Conservation (phyloP, 2,113 vertebrate species). For the Cottus gobio region DNA sequence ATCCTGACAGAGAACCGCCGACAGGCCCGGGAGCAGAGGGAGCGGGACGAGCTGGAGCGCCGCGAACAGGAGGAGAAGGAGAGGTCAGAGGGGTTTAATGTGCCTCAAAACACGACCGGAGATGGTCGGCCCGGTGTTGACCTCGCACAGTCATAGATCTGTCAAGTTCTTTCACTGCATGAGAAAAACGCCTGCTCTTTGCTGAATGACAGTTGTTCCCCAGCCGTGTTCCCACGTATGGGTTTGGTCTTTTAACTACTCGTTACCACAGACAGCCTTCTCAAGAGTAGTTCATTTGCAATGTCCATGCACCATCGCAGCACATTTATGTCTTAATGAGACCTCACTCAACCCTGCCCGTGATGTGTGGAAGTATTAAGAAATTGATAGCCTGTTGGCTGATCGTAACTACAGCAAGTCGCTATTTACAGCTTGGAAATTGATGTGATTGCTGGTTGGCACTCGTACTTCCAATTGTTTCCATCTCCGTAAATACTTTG, state of each 20-base stretch:
- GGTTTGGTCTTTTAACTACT: neutral
- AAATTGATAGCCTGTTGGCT: constrained; percentile 34
- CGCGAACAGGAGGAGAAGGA: constrained; percentile 88
- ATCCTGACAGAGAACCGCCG: constrained; percentile 91
- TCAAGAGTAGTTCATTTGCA: neutral
- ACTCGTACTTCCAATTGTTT: constrained; percentile 33
- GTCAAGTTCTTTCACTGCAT: neutral
- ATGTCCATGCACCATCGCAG: neutral
- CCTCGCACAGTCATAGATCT: neutral
- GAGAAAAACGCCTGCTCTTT: neutral
- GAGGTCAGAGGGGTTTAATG: constrained; percentile 83
- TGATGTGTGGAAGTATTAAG: neutral
- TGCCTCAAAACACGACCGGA: neutral
- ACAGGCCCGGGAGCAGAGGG: constrained; percentile 93
- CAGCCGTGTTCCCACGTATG: neutral
- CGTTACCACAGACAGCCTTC: neutral
- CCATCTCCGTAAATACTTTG: constrained; percentile 25
- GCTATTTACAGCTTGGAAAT: constrained; percentile 40
- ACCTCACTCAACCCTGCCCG: constrained; percentile 8
- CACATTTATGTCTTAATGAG: constrained; percentile 26
- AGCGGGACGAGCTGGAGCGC: constrained; percentile 91
- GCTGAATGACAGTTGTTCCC: neutral
- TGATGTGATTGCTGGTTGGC: constrained; percentile 21
- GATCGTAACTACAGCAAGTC: constrained; percentile 4
- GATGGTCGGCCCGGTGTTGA: neutral